A percentile compares a stretch with the other conserved stretches of the same genome.
Evolutionary conservation across 2,113 vertebrate genomes (phyloP).

Genomic region (Oriolus oriolus): DNA sequence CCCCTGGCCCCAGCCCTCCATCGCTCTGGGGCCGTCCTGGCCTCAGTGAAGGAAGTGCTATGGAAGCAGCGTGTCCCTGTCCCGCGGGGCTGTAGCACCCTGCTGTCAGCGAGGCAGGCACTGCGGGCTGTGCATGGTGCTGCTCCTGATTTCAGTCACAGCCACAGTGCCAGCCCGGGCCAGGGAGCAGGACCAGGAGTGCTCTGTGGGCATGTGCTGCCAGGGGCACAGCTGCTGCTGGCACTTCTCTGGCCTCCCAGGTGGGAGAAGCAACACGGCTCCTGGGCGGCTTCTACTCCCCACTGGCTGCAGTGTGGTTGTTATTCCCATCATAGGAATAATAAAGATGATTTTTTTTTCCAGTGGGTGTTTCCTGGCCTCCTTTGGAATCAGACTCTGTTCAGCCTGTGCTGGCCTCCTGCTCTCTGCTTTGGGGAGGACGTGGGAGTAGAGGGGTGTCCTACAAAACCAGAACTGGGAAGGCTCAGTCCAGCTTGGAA

Average conservation of each 20-base stretch:
- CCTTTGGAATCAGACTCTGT: not conserved
- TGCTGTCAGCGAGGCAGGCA: not conserved
- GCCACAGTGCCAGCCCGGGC: not conserved
- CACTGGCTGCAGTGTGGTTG: not conserved
- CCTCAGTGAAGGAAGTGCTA: not conserved
- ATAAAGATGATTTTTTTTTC: not conserved
- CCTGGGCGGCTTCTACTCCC: not conserved
- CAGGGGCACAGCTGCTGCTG: not conserved
- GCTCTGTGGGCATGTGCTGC: not conserved
- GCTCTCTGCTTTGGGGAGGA: not conserved
- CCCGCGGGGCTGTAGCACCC: accelerated
- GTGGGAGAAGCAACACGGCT: not conserved
- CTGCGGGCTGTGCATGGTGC: not conserved
- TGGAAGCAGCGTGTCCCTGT: accelerated
- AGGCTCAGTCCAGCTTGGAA: not conserved
- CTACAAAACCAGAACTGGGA: not conserved
- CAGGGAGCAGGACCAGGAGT: not conserved
- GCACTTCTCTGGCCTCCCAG: not conserved
- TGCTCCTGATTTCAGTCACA: not conserved
- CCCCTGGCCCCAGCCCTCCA: not conserved
- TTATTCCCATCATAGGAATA: not conserved
- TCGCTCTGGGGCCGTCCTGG: not conserved
- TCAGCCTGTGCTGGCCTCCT: not conserved
- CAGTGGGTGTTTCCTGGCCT: not conserved
- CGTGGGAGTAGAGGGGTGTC: accelerated